Conservation (phyloP, 2,888 invertebrate species). For the Arctia plantaginis region DNA sequence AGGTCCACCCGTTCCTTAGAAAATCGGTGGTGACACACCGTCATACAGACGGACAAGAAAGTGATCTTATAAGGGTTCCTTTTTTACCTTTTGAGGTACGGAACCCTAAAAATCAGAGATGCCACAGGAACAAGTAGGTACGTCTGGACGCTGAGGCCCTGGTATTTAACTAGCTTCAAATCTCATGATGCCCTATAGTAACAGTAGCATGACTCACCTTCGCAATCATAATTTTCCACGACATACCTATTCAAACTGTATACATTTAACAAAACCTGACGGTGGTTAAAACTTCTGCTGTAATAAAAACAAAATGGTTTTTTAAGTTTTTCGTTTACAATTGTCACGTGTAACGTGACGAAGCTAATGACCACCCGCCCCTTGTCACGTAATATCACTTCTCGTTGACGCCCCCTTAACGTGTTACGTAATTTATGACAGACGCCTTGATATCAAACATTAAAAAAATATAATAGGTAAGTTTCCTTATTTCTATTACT, state of each 20-base stretch:
- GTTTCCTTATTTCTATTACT: background rate
- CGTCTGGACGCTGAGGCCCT: background rate
- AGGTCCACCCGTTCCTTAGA: no score
- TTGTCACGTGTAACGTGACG: background rate
- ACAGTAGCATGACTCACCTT: background rate
- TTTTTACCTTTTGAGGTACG: no score
- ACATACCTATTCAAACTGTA: background rate
- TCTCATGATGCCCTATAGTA: no score
- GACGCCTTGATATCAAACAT: background rate
- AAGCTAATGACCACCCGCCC: background rate
- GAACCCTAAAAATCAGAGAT: no score
- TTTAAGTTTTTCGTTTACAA: background rate
- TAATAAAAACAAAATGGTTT: background rate
- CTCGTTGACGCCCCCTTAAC: background rate
- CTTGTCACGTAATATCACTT: background rate
- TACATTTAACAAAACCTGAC: background rate
- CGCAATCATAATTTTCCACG: background rate
- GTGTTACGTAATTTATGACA: background rate
- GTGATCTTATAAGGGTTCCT: no score
- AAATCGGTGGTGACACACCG: no score
- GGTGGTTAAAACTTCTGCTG: background rate
- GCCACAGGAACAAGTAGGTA: no score
- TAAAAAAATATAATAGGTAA: background rate
- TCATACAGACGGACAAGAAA: no score
- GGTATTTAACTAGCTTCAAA: background rate